These are phyloP conservation scores for Dioctria rufipes DNA, from an alignment of 2,888 invertebrate genomes.

Conservation along the genomic window DNA sequence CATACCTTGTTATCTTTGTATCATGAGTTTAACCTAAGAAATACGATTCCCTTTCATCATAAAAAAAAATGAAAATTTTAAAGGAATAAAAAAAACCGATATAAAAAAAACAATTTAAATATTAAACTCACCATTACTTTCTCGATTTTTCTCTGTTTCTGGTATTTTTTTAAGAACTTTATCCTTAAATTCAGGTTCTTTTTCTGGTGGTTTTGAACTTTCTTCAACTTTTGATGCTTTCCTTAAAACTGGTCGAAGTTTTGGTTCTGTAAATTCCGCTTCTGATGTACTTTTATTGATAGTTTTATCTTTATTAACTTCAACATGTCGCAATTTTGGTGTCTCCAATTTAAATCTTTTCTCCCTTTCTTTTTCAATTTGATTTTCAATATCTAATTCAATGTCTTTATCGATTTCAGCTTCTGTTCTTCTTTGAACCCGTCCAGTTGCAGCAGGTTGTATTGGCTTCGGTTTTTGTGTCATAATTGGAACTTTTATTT, in stretches of 20 bases:
- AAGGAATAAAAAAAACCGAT: conserved; percentile 7
- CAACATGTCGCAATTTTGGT: conserved; percentile 68
- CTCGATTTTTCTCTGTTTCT: conserved; percentile 30
- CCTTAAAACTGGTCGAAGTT: conserved; percentile 69
- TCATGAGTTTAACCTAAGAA: background rate
- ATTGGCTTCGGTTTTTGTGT: conserved; percentile 63
- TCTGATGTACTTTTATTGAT: conserved; percentile 67
- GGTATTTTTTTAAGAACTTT: conserved; percentile 69
- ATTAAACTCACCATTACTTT: conserved; percentile 34
- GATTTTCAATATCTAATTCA: conserved; percentile 68
- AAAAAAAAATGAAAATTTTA: conserved; percentile 11
- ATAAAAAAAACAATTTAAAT: background rate
- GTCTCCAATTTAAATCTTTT: conserved; percentile 68
- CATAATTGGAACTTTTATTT: conserved; percentile 70
- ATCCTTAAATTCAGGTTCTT: conserved; percentile 70
- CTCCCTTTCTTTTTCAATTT: conserved; percentile 61
- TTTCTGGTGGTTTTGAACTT: conserved; percentile 65
- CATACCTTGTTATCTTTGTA: too few species aligned
- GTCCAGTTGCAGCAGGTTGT: conserved; percentile 61
- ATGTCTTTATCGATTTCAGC: conserved; percentile 63
- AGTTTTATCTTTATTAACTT: conserved; percentile 69
- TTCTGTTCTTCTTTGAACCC: conserved; percentile 51
- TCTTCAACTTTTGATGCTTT: conserved; percentile 70
- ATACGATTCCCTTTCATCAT: background rate
- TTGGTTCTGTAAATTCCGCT: conserved; percentile 63